Base-by-base conservation (phyloP, 2,888 invertebrate genomes). In the Nymphalis c-album region DNA sequence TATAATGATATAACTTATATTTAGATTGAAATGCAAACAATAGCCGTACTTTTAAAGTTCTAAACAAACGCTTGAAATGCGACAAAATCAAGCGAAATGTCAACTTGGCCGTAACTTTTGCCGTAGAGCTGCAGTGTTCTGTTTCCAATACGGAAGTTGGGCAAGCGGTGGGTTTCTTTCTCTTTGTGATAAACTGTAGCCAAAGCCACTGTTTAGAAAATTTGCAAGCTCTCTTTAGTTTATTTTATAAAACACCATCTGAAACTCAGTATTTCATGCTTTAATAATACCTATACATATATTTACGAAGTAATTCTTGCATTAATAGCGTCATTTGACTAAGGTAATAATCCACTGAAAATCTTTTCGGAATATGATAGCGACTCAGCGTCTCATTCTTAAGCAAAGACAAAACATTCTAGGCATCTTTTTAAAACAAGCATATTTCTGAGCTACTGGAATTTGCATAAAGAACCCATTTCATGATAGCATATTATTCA, bases 21-120 rank as follows among this genome's bases (percentile, higher is more conserved):
- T 17, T 20, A 40, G 50, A 16, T 20, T 50, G 22, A 50, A 26
- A 16, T 59, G 10, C 35, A 40, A 26, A 45, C 60, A 63, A 31
- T 60, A 47, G 40, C 13, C 4, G 40, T 40, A 40, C 10, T 40
- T 40, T 40, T 40, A 40, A 40, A 40, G 55, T 51, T 58, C 60
- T 22, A 48, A 59, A 66, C 70, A 63, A 70, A 66, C 60, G 60
- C 46, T 22, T 20, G 47, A 64, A 63, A 64, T 59, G 55, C 59
- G 61, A 71, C 26, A 65, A 63, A 72, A 70, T 70, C 72, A 71
- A 64, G 64, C 63, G 51, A 59, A 69, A 71, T 64, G 71, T 72
- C 71, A 69, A 67, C 68, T 69, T 58, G 47, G 45, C 31, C 31
- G 31, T 63, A 72, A 71, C 48, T 71, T 72, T 71, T 71, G 64